These are phyloP conservation scores for Tyrophagus putrescentiae DNA, from an alignment of 1,140 invertebrate genomes.

Conservation along the genomic window DNA sequence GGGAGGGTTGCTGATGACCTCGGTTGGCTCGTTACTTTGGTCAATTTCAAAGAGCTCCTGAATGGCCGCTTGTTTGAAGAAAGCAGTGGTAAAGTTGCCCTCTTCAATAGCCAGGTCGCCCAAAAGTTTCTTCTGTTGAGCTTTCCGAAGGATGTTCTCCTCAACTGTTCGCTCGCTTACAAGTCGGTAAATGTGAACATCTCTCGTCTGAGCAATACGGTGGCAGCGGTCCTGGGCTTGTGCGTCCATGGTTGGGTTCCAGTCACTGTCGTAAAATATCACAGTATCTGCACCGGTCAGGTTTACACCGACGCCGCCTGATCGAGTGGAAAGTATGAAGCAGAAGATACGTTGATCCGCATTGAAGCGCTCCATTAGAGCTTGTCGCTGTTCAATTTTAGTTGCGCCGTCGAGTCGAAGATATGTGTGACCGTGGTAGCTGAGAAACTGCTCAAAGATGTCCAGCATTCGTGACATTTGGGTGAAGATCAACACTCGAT, in stretches of 20 bases:
- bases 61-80: constrained; percentile 84
- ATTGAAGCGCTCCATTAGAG: constrained; percentile 96
- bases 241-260: constrained; percentile 99
- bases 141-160: constrained; percentile 98
- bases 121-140: constrained; percentile 87
- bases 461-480: constrained; percentile 99
- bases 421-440: constrained; percentile 92
- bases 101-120: constrained; percentile 96
- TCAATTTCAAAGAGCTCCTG: constrained; percentile 78
- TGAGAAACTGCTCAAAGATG: constrained; percentile 90
- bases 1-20: constrained; percentile 31
- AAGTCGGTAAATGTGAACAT: constrained; percentile 95
- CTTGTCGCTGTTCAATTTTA: constrained; percentile 81
- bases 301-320: constrained; percentile 96
- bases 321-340: constrained; percentile 94
- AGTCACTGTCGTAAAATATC: constrained; percentile 99
- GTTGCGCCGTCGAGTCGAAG: constrained; percentile 94
- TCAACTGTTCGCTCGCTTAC: constrained; percentile 94
- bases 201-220: constrained; percentile 94
- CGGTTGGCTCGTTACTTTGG: constrained; percentile 41
- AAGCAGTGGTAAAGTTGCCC: constrained; percentile 95
- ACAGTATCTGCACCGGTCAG: constrained; percentile 98
- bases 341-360: constrained; percentile 84
- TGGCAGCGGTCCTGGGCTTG: constrained; percentile 95
- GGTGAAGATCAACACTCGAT: constrained; percentile 95